Base-by-base conservation (phyloP, 2,797 vertebrate species). In the Periparus ater region DNA sequence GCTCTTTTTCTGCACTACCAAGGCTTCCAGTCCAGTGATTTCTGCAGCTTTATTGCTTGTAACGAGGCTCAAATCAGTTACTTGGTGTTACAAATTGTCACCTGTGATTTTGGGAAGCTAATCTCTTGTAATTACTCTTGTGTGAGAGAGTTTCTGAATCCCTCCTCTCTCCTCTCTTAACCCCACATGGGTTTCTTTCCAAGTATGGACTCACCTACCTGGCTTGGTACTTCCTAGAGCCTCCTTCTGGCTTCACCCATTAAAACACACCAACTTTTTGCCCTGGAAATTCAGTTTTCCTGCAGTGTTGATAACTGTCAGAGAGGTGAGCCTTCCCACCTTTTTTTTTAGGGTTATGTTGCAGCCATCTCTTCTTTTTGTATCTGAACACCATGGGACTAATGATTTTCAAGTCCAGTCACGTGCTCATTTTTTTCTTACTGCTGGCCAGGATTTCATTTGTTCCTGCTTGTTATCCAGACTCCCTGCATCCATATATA, bases 131-230 rank as follows among this genome's bases (percentile, higher is more conserved):
- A 66, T 67, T 38, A 22, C 21, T 40, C 38, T 34, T 29, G 4
- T 45, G 26, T 5, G 0, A 3, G 21, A 34, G 45, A 34, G 13
- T 54, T 68, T 84, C 57, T 58, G 30, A 23, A 8, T 27, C 45
- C 17, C 36, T 67, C 5, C 16, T 5, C 3, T 44, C 36, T 61
- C 34, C 34, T 53, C 54, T 0, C 0, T 40, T 13, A 42, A 13
- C 23, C 34, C 29, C 38, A 5, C 10, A 1, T 3, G 18, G 14
- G 2, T 5, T n/a, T 55, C 44, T 30, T 0, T 2, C 34, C 38
- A 7, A 5, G 5, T 7, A 0, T 23, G 32, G 30, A 8, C 26
- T 53, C 40, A 7, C 0, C 1, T 21, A 17, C 17, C 25, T 54
- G 6, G 27, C 21, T 27, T 10, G n/a, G 6, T 84, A 53, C 30